Evolutionary conservation across 1,140 invertebrate genomes (phyloP).

Genomic region (Temnothorax nylanderi): DNA sequence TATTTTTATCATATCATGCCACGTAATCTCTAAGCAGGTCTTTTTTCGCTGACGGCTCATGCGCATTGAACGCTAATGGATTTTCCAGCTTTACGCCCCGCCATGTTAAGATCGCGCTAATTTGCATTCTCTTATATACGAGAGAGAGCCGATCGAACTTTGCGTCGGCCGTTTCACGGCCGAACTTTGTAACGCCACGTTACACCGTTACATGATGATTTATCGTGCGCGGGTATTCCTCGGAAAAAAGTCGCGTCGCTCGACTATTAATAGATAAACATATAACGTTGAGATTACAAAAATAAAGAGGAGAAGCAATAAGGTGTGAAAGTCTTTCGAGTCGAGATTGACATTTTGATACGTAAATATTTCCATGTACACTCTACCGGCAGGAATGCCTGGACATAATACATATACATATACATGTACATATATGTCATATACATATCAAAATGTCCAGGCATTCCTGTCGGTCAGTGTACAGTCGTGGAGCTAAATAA

Average conservation of each 20-base stretch:
- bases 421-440: too few species aligned
- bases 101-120: slow-evolving; percentile 29
- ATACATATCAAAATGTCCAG: too few species aligned
- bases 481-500: background rate
- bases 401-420: too few species aligned
- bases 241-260: background rate
- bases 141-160: slow-evolving; percentile 10
- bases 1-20: slow-evolving; percentile 70
- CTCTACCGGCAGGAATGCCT: too few species aligned
- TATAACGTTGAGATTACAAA: background rate
- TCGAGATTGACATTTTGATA: background rate
- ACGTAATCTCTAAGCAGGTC: slow-evolving; percentile 67
- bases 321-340: background rate
- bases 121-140: slow-evolving; percentile 14
- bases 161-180: background rate
- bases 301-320: background rate
- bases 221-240: background rate
- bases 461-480: too few species aligned
- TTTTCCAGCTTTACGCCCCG: slow-evolving; percentile 32
- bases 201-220: background rate
- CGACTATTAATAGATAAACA: background rate
- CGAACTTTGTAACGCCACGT: background rate
- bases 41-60: slow-evolving; percentile 63
- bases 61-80: slow-evolving; percentile 45
- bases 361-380: background rate